These are phyloP conservation scores for Garrulus glandarius DNA, from an alignment of 2,797 vertebrate species.

Conservation along the genomic window DNA sequence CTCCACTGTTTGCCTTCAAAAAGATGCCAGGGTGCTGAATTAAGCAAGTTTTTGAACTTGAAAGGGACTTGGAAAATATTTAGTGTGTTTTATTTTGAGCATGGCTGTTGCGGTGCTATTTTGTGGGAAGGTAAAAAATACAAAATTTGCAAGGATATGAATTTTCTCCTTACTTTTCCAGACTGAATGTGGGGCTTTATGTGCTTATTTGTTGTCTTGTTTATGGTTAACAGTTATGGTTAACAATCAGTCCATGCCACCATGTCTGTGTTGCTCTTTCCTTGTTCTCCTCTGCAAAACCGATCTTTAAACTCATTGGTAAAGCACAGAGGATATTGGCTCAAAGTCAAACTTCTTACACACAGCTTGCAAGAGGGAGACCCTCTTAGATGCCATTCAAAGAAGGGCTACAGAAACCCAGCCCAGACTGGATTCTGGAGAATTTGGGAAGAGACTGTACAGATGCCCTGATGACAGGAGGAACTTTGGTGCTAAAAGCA, in stretches of 20 bases:
- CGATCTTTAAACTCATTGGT: not conserved
- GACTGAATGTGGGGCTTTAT: not conserved
- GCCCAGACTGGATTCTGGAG: not conserved
- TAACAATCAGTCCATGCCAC: not conserved
- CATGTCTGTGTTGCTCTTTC: not conserved
- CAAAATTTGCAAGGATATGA: not conserved
- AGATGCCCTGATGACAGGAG: not conserved
- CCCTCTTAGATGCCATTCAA: not conserved
- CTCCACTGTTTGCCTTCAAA: not conserved
- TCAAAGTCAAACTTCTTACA: not conserved
- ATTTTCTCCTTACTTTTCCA: not conserved
- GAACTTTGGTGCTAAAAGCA: not conserved
- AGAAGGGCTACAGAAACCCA: not conserved
- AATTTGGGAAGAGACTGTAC: not conserved
- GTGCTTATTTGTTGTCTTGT: not conserved
- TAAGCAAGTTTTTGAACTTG: not conserved
- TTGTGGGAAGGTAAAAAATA: not conserved
- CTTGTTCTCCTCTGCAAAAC: not conserved
- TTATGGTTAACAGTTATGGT: not conserved
- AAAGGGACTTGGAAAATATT: not conserved
- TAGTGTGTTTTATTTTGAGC: not conserved
- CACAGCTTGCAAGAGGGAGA: not conserved
- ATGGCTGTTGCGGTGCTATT: not conserved
- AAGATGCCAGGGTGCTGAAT: not conserved
- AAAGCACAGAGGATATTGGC: not conserved